These are phyloP conservation scores for Chloebia gouldiae DNA, from an alignment of 2,113 vertebrate species.

Conservation along the genomic window DNA sequence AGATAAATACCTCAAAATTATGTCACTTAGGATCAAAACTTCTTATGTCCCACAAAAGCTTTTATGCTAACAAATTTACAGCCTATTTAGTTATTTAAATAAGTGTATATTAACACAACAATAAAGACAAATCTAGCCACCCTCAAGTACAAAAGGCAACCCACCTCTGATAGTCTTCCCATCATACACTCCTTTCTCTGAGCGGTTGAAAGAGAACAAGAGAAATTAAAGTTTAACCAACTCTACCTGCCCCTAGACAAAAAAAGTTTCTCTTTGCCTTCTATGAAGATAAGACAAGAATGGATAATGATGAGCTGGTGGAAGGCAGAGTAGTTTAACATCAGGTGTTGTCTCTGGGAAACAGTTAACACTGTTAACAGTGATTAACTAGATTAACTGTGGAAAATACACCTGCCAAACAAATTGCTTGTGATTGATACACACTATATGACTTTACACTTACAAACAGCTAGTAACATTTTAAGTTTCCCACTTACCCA, in stretches of 20 bases:
- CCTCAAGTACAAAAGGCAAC: constrained; percentile 68
- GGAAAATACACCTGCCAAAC: neutral
- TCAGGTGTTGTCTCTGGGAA: neutral
- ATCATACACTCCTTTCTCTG: constrained; percentile 69
- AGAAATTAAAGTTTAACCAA: constrained; percentile 67
- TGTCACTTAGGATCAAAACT: neutral
- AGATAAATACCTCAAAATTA: neutral
- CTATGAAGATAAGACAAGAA: constrained; percentile 33
- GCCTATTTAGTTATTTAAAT: constrained; percentile 18
- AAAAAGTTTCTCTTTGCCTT: constrained; percentile 55
- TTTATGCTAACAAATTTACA: constrained; percentile 1
- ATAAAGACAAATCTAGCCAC: constrained; percentile 62
- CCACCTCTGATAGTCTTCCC: constrained; percentile 69
- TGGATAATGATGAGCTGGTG: constrained; percentile 3
- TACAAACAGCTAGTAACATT: neutral
- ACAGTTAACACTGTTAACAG: constrained; percentile 24
- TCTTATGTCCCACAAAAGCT: neutral
- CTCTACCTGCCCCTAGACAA: constrained; percentile 52
- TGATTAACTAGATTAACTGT: neutral
- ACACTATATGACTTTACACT: neutral
- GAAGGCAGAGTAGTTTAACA: neutral
- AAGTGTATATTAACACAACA: constrained; percentile 38
- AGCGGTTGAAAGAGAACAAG: constrained; percentile 69
- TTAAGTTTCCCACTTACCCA: neutral
- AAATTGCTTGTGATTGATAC: neutral